A percentile compares a stretch with the other conserved stretches of the same genome.
These are phyloP conservation scores for Tachycineta bicolor DNA, from an alignment of 2,113 vertebrate species.

Conservation along the genomic window DNA sequence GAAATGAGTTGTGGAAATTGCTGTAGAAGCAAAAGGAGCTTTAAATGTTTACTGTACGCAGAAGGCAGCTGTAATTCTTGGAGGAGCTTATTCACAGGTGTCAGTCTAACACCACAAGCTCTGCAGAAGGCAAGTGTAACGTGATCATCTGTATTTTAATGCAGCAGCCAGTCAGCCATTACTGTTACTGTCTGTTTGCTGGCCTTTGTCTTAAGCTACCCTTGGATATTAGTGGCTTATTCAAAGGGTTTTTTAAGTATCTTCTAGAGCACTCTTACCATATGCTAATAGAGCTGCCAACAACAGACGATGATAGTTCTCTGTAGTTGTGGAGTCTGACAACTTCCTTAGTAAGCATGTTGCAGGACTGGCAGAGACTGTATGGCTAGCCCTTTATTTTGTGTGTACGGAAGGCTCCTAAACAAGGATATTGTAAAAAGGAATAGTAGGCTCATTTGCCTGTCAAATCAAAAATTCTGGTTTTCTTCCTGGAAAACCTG, in stretches of 20 bases:
- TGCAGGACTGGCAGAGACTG: not conserved
- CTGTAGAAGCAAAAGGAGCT: not conserved
- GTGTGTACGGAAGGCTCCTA: not conserved
- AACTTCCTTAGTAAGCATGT: not conserved
- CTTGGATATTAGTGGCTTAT: not conserved
- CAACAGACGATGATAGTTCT: not conserved
- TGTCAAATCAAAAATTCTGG: not conserved
- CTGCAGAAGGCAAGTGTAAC: not conserved
- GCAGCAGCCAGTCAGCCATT: not conserved
- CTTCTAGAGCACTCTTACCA: not conserved
- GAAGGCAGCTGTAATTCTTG: not conserved
- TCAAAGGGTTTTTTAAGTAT: not conserved
- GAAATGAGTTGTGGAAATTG: not conserved
- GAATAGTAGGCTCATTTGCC: not conserved
- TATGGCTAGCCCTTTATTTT: not conserved
- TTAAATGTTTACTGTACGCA: not conserved
- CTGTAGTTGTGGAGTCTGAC: not conserved
- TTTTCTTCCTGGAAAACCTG: not conserved
- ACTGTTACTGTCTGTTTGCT: not conserved
- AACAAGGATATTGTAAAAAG: not conserved
- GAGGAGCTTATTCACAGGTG: not conserved
- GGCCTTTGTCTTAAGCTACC: not conserved
- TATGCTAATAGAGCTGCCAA: not conserved
- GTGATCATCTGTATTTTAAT: not conserved
- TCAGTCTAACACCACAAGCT: not conserved